Percentiles rank a stretch among this genome's conserved stretches.
Conservation (phyloP, 2,113 vertebrate species). For the Lathamus discolor region DNA sequence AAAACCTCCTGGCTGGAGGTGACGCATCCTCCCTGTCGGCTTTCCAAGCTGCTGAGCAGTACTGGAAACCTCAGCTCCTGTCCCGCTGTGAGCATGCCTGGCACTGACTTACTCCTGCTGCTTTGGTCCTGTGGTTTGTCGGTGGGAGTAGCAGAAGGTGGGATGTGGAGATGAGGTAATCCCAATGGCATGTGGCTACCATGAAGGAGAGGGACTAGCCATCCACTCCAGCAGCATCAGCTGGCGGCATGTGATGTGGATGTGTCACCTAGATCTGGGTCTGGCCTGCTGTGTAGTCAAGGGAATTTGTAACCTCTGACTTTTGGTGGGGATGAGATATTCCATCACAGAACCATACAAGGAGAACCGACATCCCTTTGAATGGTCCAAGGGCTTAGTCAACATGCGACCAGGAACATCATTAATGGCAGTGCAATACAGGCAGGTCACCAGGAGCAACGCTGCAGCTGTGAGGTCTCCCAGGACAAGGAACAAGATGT, state of each 20-base stretch:
- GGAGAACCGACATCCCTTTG: background rate
- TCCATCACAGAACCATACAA: background rate
- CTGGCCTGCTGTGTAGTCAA: background rate
- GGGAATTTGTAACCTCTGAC: background rate
- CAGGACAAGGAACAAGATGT: background rate
- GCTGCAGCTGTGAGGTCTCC: conserved; percentile 15
- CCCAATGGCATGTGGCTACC: background rate
- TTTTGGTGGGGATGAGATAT: background rate
- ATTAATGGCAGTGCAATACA: background rate
- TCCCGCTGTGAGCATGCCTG: rapidly evolving
- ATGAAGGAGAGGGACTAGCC: background rate
- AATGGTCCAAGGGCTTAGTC: background rate
- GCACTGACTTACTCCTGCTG: conserved; percentile 1
- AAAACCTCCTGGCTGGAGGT: background rate
- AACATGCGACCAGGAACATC: background rate
- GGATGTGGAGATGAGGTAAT: background rate
- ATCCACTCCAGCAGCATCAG: background rate
- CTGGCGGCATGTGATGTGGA: background rate
- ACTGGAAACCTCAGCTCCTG: background rate
- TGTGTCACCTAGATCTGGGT: background rate
- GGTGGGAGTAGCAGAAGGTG: background rate
- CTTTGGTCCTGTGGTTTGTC: background rate
- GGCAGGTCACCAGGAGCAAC: background rate
- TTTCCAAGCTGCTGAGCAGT: conserved; percentile 15
- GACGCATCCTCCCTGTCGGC: background rate